These are phyloP conservation scores for Limenitis camilla DNA, from an alignment of 2,888 invertebrate genomes.

Conservation along the genomic window DNA sequence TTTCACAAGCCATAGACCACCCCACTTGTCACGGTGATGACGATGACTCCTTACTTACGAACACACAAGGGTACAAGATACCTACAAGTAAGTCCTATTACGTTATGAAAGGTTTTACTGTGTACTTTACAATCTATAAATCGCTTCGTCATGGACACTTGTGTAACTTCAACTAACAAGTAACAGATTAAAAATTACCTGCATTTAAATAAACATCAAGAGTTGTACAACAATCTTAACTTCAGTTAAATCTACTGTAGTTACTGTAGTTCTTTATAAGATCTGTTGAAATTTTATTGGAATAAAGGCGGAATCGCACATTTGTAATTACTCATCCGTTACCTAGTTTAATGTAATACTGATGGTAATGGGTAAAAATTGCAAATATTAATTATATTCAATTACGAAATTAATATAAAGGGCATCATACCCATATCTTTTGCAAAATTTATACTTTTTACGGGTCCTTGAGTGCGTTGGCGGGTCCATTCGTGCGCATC, in stretches of 20 bases:
- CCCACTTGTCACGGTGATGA: conserved; percentile 68
- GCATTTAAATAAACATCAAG: too few relatives aligned
- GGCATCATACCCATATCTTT: conserved; percentile 32
- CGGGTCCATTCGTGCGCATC: conserved; percentile 40
- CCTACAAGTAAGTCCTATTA: conserved; percentile 4
- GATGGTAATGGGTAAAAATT: too few relatives aligned
- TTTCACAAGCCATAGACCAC: conserved; percentile 64
- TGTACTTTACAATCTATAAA: conserved; percentile 4
- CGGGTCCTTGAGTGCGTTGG: conserved; percentile 57
- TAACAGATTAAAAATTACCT: neutral
- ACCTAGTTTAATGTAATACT: too few relatives aligned
- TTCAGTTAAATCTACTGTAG: too few relatives aligned
- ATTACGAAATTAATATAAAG: conserved; percentile 1
- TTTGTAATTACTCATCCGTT: too few relatives aligned
- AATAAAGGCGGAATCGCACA: too few relatives aligned
- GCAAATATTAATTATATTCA: neutral
- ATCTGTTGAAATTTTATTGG: too few relatives aligned
- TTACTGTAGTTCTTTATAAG: too few relatives aligned
- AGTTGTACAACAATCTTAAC: too few relatives aligned
- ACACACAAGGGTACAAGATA: conserved; percentile 25
- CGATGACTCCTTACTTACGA: conserved; percentile 40
- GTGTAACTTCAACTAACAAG: neutral
- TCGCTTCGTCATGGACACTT: conserved; percentile 24
- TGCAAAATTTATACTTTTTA: conserved; percentile 46
- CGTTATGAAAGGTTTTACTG: conserved; percentile 3